Percentiles rank a stretch among this genome's conserved stretches.
Evolutionary conservation across 1,140 invertebrate species (phyloP).

Genomic region (Drosophila chauvacae): DNA sequence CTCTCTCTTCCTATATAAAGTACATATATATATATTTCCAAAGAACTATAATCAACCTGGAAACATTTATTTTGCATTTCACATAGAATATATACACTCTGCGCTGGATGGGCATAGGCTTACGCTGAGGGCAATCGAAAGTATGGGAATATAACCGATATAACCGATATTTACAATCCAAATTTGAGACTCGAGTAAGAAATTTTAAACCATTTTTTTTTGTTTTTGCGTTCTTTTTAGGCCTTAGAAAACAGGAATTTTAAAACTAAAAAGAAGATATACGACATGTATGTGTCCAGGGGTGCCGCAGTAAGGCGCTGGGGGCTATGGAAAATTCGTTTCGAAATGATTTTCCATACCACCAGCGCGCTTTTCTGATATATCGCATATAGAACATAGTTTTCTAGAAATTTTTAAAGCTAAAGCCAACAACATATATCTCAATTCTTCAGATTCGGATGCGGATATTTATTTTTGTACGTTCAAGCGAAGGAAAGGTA

Average conservation of each 20-base stretch:
- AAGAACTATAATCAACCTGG: slow-evolving; percentile 4
- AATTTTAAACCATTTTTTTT: slow-evolving; percentile 44
- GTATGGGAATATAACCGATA: slow-evolving; percentile 2
- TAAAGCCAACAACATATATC: slow-evolving; percentile 22
- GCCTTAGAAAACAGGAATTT: slow-evolving; percentile 41
- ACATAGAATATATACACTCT: slow-evolving; percentile 5
- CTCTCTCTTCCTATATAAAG: background rate
- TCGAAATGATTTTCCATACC: background rate
- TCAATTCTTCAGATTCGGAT: slow-evolving; percentile 29
- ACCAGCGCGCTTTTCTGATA: background rate
- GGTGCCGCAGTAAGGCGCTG: background rate
- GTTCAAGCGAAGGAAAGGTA: slow-evolving; percentile 5
- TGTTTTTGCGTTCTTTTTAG: slow-evolving; percentile 15
- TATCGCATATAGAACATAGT: slow-evolving; percentile 54
- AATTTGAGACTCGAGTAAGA: slow-evolving; percentile 62
- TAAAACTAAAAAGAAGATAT: slow-evolving; percentile 18
- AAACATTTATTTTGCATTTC: slow-evolving; percentile 24
- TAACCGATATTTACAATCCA: slow-evolving; percentile 59
- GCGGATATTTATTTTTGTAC: slow-evolving; percentile 67
- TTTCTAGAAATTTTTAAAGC: slow-evolving; percentile 73
- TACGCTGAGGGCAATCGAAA: slow-evolving; percentile 10
- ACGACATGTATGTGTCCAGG: slow-evolving; percentile 6
- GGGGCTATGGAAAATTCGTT: background rate
- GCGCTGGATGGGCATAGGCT: slow-evolving; percentile 8
- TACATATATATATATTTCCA: slow-evolving; percentile 1